Conservation (phyloP, 2,797 vertebrate genomes). For the Gephyroberyx darwinii region DNA sequence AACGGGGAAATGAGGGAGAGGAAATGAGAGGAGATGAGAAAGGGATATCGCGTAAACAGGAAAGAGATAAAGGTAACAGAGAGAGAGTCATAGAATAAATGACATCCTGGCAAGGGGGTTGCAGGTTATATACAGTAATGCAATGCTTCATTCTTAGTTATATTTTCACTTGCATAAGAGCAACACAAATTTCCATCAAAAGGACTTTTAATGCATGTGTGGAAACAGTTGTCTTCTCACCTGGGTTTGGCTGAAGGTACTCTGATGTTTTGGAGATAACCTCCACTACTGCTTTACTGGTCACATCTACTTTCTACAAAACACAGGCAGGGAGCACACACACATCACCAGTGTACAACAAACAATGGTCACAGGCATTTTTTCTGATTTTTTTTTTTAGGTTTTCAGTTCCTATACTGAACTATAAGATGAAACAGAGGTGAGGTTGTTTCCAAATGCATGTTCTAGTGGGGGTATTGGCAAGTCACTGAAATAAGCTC, state of each 20-base stretch:
- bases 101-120: not conserved
- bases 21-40: not conserved
- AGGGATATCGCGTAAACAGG: not conserved
- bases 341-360: slow-evolving; percentile 16
- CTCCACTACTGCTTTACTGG: slow-evolving; percentile 95
- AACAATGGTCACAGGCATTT: not conserved
- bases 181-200: not conserved
- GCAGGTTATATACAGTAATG: not conserved
- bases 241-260: slow-evolving; percentile 98
- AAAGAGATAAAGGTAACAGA: not conserved
- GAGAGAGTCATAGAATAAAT: not conserved
- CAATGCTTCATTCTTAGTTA: not conserved
- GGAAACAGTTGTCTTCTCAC: slow-evolving; percentile 73
- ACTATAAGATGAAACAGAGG: too few relatives aligned
- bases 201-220: not conserved
- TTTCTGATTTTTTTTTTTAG: not conserved
- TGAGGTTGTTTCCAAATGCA: too few relatives aligned
- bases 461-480: too few relatives aligned
- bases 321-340: slow-evolving; percentile 49
- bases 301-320: slow-evolving; percentile 95
- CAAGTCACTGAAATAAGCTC: too few relatives aligned
- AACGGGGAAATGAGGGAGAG: not conserved
- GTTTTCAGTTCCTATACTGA: too few relatives aligned
- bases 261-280: slow-evolving; percentile 96
- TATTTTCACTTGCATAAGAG: not conserved